Evolutionary conservation across 2,888 invertebrate species (phyloP).

Genomic region (Spodoptera picta): DNA sequence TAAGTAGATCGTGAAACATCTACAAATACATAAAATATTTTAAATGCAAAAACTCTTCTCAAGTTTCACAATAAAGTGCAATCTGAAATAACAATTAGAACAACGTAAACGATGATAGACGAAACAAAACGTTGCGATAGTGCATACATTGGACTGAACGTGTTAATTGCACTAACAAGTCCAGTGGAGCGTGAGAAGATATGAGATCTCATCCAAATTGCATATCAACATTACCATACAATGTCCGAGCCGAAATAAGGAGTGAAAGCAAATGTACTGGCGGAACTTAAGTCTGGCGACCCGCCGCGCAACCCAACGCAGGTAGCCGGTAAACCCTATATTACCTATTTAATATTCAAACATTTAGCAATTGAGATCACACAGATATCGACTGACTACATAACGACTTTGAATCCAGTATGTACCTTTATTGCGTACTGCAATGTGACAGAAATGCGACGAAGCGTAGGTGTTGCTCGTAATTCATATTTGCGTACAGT

Average conservation of each 20-base stretch:
- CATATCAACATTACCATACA: conserved; percentile 75
- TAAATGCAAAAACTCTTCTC: background rate
- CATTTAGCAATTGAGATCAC: conserved; percentile 71
- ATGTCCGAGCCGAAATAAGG: conserved; percentile 70
- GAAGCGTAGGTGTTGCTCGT: conserved; percentile 35
- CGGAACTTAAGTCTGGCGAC: conserved; percentile 36
- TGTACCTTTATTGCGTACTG: conserved; percentile 38
- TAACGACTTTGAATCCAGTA: conserved; percentile 44
- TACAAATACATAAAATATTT: conserved; percentile 2
- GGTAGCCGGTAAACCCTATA: conserved; percentile 61
- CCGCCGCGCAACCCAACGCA: conserved; percentile 44
- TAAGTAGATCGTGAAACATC: conserved; percentile 8
- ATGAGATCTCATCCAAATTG: conserved; percentile 67
- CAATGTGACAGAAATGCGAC: conserved; percentile 46
- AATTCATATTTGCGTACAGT: conserved; percentile 15
- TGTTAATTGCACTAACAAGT: conserved; percentile 72
- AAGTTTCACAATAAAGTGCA: conserved; percentile 32
- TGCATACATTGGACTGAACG: conserved; percentile 59
- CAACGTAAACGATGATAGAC: conserved; percentile 56
- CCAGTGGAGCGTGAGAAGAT: conserved; percentile 75
- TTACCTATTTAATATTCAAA: conserved; percentile 69
- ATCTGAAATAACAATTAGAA: conserved; percentile 50
- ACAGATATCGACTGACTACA: conserved; percentile 49
- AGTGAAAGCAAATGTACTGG: conserved; percentile 70
- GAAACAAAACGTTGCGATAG: conserved; percentile 63